phyloP scores from a whole-genome alignment of 2,888 invertebrate species.

The Myopa tessellatipennis region DNA sequence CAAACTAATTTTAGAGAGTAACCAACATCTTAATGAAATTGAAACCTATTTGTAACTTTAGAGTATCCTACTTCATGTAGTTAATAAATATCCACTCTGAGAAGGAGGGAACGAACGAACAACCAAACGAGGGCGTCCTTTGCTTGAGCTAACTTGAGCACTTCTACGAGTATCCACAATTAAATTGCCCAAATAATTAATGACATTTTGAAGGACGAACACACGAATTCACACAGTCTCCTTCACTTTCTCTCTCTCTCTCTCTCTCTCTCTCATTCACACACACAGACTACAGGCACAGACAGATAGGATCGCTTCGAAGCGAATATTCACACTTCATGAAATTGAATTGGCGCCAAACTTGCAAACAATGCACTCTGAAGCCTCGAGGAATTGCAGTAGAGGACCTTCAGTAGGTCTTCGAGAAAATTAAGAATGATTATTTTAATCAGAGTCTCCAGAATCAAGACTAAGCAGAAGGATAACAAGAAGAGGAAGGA shows the following conservation, averaged over 20 bases:
- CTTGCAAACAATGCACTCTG: constrained; percentile 19
- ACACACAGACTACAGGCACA: not conserved
- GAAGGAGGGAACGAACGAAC: not conserved
- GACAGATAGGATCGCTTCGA: not conserved
- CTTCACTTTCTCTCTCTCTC: not conserved
- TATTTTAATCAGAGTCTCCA: constrained; percentile 23
- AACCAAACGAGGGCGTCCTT: not conserved
- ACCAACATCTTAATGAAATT: constrained; percentile 16
- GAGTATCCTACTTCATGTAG: not conserved
- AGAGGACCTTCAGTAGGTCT: not conserved
- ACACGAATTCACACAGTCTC: not conserved
- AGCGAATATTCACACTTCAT: constrained; percentile 19
- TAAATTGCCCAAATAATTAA: constrained; percentile 32
- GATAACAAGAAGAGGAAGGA: not conserved
- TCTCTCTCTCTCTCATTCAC: not conserved
- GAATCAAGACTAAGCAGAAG: not conserved
- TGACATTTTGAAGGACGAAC: constrained; percentile 28
- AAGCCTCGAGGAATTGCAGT: constrained; percentile 15
- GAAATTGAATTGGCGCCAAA: constrained; percentile 10
- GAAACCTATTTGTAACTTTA: not conserved
- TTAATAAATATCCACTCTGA: constrained; percentile 5
- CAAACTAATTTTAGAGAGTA: not conserved
- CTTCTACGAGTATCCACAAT: constrained; percentile 15
- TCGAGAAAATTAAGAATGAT: constrained; percentile 28
- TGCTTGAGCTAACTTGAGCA: not conserved